Percentiles rank a stretch among this genome's conserved stretches.
Evolutionary conservation across 2,888 invertebrate species (phyloP).

Genomic region (Clostera curtula): DNA sequence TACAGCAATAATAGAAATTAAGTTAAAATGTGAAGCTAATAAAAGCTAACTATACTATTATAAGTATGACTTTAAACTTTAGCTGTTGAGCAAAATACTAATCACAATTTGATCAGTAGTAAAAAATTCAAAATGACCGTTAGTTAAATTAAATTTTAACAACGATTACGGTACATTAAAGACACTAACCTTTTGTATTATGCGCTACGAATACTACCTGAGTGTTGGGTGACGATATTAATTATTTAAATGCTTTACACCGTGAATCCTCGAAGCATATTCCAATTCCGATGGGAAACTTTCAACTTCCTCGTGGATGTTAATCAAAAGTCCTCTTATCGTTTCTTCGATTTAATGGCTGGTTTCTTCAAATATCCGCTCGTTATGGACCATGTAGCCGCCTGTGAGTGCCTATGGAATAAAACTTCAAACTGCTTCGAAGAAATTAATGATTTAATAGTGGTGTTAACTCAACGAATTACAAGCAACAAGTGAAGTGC

Average conservation of each 20-base stretch:
- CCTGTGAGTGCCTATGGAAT: too few relatives aligned
- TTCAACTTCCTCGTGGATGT: too few relatives aligned
- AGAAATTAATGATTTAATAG: too few relatives aligned
- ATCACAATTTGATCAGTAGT: background rate
- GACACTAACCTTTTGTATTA: background rate
- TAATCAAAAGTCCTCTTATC: too few relatives aligned
- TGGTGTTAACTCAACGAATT: too few relatives aligned
- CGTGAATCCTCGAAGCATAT: too few relatives aligned
- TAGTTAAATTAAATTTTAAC: background rate
- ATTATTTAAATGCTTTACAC: background rate
- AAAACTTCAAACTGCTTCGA: too few relatives aligned
- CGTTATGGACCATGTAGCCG: too few relatives aligned
- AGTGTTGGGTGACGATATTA: constrained; percentile 1
- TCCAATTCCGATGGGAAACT: too few relatives aligned
- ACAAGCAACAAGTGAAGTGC: too few relatives aligned
- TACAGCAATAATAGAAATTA: background rate
- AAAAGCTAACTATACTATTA: background rate
- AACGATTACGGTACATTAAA: background rate
- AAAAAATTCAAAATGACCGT: background rate
- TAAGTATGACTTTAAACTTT: background rate
- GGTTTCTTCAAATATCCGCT: too few relatives aligned
- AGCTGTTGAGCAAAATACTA: background rate
- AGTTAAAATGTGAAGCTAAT: background rate
- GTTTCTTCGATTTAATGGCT: too few relatives aligned
- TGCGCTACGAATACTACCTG: background rate